These are phyloP conservation scores for Sialis lutaria DNA, from an alignment of 2,888 invertebrate species.

Conservation along the genomic window DNA sequence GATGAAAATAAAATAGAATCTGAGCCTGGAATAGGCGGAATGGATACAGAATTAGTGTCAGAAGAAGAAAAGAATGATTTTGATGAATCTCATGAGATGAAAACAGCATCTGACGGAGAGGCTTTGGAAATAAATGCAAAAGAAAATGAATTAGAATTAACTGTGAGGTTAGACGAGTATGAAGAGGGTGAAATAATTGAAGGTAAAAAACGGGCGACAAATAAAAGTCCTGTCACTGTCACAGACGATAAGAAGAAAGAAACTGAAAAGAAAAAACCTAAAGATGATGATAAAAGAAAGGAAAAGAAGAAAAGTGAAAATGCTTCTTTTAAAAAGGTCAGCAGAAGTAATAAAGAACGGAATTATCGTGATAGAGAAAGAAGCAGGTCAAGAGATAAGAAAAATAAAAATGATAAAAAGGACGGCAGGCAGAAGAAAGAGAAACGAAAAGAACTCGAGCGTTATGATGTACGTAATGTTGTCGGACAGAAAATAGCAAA, in stretches of 20 bases:
- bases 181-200: conserved; percentile 43
- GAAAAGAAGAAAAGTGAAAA: conserved; percentile 34
- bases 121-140: conserved; percentile 26
- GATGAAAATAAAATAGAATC: conserved; percentile 36
- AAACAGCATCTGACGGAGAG: conserved; percentile 24
- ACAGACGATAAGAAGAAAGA: conserved; percentile 22
- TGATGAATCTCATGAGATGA: conserved; percentile 32
- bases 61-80: conserved; percentile 52
- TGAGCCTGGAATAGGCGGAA: conserved; percentile 29
- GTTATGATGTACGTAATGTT: conserved; percentile 68
- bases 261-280: conserved; percentile 34
- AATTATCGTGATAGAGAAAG: conserved; percentile 54
- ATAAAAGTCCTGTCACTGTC: conserved; percentile 13
- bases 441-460: conserved; percentile 60
- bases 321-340: conserved; percentile 60
- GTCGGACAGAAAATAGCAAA: conserved; percentile 54
- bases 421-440: conserved; percentile 28
- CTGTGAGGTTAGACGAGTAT: conserved; percentile 24
- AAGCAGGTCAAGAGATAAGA: conserved; percentile 24
- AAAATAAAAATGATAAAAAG: conserved; percentile 16
- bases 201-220: conserved; percentile 16
- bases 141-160: conserved; percentile 27
- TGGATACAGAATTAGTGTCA: conserved; percentile 59
- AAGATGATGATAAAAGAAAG: conserved; percentile 24
- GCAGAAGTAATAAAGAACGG: conserved; percentile 57